Evolutionary conservation across 2,797 vertebrate genomes (phyloP), one percentile per base, ranked within the genome.

Genomic region (Coranthus polyacanthus): DNA sequence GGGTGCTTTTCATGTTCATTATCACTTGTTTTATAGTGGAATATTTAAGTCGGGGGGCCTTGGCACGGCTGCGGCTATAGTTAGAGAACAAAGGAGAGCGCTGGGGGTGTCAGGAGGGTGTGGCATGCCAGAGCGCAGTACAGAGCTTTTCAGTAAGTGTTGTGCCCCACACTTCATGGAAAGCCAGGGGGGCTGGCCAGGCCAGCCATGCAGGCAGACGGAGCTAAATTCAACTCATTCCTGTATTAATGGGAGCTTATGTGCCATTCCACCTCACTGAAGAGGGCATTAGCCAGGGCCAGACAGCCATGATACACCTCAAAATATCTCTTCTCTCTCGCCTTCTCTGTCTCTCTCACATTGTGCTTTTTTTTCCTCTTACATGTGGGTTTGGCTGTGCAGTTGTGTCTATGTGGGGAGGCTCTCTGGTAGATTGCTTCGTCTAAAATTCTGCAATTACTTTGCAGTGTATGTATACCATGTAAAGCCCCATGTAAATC

Each of bases 181-280:
- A 93, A 93, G 87, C 83, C 78, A 57, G 80, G 81, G 78, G 87
- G 84, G 77, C 65, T 70, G 81, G 78, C 72, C 74, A 75, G 87
- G 50, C 75, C 58, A 78, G 84, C 66, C 76, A 29, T 72, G 77
- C 77, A 87, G 78, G 87, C 90, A 92, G 91, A 93, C 92, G 50
- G 87, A 86, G 90, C 92, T 93, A 93, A 93, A 93, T 93, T 92
- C 91, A 93, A 93, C 91, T 92, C 92, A 93, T 93, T 93, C 92
- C 90, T 90, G 91, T 93, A 93, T 93, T 93, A 93, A 93, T 92
- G 90, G 90, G 89, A 88, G 92, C 91, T 93, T 93, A 93, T 88
- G 86, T 89, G 85, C 83, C 84, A 92, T 92, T 92, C 91, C 89
- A 86, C 79, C 89, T 92, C 88, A 89, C 84, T 89, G 88, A 86